phyloP scores from a whole-genome alignment of 2,113 vertebrate species.

The Hippocampus barbouri region DNA sequence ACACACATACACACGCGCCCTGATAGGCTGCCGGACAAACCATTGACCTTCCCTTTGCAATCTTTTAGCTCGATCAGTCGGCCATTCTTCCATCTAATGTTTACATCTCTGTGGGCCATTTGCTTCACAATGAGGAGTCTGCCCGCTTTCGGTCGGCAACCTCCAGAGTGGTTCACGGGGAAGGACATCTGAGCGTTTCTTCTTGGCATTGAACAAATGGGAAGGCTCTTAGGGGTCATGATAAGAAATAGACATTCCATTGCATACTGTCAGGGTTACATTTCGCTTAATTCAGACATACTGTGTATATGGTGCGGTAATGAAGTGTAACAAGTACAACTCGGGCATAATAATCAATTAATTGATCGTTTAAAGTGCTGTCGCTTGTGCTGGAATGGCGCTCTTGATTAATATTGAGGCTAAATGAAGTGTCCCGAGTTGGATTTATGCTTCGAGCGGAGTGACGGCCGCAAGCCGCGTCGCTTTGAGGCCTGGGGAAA shows the following conservation, averaged over 20 bases:
- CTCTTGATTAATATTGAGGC: not conserved
- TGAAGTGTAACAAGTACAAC: not conserved
- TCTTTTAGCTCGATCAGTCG: constrained; percentile 65
- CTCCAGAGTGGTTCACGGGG: constrained; percentile 37
- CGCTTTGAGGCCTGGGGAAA: not conserved
- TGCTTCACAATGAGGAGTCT: constrained; percentile 60
- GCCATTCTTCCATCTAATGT: constrained; percentile 71
- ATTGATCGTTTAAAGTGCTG: not conserved
- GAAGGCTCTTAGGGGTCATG: constrained; percentile 9
- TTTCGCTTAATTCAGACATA: not conserved
- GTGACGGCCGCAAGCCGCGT: not conserved
- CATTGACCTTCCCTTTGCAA: constrained; percentile 71
- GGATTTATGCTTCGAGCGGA: not conserved
- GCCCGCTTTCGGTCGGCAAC: constrained; percentile 62
- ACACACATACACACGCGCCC: constrained; percentile 16
- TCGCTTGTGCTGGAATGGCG: not conserved
- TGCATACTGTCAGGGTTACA: not conserved
- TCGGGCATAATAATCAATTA: not conserved
- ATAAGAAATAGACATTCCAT: not conserved
- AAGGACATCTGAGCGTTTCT: constrained; percentile 30
- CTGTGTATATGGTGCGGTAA: not conserved
- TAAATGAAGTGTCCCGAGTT: not conserved
- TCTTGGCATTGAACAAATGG: constrained; percentile 25
- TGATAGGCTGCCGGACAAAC: constrained; percentile 56
- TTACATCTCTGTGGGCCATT: constrained; percentile 70